A percentile compares a stretch with the other conserved stretches of the same genome.
Conservation (phyloP, 2,113 vertebrate species). For the Heloderma charlesbogerti region DNA sequence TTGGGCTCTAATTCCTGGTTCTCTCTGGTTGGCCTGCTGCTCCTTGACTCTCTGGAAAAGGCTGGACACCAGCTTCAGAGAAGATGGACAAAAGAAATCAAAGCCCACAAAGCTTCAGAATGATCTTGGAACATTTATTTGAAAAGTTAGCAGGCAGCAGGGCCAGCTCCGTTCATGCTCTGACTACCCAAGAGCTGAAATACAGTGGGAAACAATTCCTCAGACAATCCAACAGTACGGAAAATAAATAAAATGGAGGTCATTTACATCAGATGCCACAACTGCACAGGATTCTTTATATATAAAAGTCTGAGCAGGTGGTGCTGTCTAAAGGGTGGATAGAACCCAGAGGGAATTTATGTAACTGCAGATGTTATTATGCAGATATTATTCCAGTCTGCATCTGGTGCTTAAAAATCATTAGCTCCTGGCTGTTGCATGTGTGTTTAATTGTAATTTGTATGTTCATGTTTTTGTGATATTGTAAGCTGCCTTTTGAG, state of each 20-base stretch:
- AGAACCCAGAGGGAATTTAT: background rate
- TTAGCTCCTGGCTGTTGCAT: no score
- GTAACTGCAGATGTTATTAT: background rate
- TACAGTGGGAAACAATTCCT: background rate
- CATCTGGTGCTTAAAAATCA: no score
- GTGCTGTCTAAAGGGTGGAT: background rate
- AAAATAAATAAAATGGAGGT: background rate
- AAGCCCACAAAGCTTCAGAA: background rate
- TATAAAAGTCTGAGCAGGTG: background rate
- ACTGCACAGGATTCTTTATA: background rate
- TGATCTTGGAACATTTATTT: no score
- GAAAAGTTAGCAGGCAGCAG: background rate
- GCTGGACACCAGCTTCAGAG: slow-evolving; percentile 82
- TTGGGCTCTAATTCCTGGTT: slow-evolving; percentile 70
- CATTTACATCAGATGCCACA: background rate
- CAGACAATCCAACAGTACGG: background rate
- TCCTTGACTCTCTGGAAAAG: slow-evolving; percentile 84
- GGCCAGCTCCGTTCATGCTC: background rate
- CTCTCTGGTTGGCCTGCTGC: slow-evolving; percentile 68
- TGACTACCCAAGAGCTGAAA: background rate
- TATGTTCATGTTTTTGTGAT: no score
- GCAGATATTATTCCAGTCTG: no score
- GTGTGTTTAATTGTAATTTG: no score
- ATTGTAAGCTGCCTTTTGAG: no score
- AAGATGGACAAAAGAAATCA: slow-evolving; percentile 10